Evolutionary conservation across 2,888 invertebrate genomes (phyloP).

Genomic region (Proisotoma minuta): DNA sequence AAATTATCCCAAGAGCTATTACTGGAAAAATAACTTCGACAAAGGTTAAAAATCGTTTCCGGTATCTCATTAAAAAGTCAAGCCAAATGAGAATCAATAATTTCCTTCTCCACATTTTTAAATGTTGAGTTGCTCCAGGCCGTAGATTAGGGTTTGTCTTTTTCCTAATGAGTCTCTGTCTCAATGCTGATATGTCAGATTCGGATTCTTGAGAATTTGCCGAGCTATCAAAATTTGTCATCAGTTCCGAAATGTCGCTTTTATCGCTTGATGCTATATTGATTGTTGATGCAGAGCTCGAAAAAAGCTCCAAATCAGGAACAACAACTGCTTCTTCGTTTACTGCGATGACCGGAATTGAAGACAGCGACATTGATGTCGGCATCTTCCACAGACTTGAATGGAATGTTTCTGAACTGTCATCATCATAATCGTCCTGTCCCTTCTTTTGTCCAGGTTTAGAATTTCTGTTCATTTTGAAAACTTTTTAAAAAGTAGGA

Average conservation of each 20-base stretch:
- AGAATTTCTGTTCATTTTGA: background rate
- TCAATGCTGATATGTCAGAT: background rate
- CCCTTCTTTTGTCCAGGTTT: background rate
- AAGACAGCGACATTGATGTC: no score
- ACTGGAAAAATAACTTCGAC: constrained; percentile 25
- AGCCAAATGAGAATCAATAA: constrained; percentile 25
- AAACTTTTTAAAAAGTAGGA: no score
- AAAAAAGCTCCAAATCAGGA: background rate
- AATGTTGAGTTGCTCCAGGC: background rate
- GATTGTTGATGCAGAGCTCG: background rate
- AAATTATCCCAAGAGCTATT: constrained; percentile 1
- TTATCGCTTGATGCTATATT: background rate
- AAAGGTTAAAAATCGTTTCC: constrained; percentile 10
- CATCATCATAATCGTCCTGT: background rate
- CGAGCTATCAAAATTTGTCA: background rate
- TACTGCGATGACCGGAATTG: constrained; percentile 5
- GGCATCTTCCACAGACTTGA: constrained; percentile 11
- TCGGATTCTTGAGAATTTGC: background rate
- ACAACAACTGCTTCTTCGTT: constrained; percentile 1
- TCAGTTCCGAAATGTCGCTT: background rate
- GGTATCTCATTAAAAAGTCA: constrained; percentile 24
- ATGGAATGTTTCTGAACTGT: background rate
- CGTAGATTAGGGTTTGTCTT: background rate
- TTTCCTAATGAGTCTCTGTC: background rate
- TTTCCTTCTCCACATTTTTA: constrained; percentile 23